These are phyloP conservation scores for Drosophila kohkoa DNA, from an alignment of 1,140 invertebrate species.

Conservation along the genomic window DNA sequence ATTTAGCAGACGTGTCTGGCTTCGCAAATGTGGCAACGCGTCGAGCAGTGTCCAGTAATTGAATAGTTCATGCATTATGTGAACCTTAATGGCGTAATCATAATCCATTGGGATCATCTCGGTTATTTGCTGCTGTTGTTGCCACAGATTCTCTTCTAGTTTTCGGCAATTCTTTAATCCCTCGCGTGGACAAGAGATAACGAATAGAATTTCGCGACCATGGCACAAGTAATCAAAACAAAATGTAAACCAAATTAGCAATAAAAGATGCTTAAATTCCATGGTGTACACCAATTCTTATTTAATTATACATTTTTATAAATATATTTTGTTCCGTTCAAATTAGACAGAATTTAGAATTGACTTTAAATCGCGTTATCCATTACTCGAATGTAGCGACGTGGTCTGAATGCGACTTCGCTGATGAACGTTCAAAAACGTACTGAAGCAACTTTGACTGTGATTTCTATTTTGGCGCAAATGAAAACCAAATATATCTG, in stretches of 20 bases:
- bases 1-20: conserved; percentile 71
- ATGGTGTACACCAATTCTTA: not conserved
- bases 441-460: conserved; percentile 68
- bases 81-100: conserved; percentile 83
- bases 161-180: conserved; percentile 41
- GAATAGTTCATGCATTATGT: conserved; percentile 88
- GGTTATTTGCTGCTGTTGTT: conserved; percentile 59
- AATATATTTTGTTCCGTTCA: not conserved
- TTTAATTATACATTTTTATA: not conserved
- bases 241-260: conserved; percentile 1
- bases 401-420: conserved; percentile 33
- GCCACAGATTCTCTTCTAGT: conserved; percentile 48
- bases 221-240: not conserved
- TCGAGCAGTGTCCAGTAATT: conserved; percentile 89
- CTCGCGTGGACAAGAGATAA: conserved; percentile 68
- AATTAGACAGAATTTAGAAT: no score
- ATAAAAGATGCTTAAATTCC: conserved; percentile 8
- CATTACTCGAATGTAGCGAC: no score
- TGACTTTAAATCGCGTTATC: no score
- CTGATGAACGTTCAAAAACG: conserved; percentile 66
- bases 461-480: conserved; percentile 72
- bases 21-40: conserved; percentile 85
- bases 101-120: conserved; percentile 44
- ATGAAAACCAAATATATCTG: not conserved
- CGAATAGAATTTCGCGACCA: conserved; percentile 60